Evolutionary conservation across 2,888 invertebrate genomes (phyloP).

Genomic region (Drosophila histrio): DNA sequence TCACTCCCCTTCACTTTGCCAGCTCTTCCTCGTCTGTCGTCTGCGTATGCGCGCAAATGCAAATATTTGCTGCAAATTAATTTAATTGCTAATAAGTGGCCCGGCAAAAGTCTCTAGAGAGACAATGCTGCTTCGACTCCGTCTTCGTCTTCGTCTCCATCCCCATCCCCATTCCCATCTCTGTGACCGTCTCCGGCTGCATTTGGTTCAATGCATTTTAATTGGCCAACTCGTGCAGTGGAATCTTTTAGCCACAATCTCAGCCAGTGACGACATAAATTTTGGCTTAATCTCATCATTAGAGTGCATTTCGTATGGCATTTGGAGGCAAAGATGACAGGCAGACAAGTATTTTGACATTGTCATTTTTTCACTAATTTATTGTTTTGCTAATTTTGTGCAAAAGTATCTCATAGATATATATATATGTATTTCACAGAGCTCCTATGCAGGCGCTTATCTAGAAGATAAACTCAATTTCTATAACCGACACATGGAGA

Average conservation of each 20-base stretch:
- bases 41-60: slow-evolving; percentile 80
- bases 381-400: slow-evolving; percentile 36
- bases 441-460: slow-evolving; percentile 83
- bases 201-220: slow-evolving; percentile 83
- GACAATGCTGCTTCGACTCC: slow-evolving; percentile 53
- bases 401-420: slow-evolving; percentile 15
- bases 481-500: slow-evolving; percentile 81
- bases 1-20: neutral
- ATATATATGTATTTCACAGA: slow-evolving; percentile 62
- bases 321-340: slow-evolving; percentile 59
- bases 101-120: slow-evolving; percentile 1
- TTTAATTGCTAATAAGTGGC: slow-evolving; percentile 83
- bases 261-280: slow-evolving; percentile 54
- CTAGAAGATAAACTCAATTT: slow-evolving; percentile 83
- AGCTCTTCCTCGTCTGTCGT: slow-evolving; percentile 66
- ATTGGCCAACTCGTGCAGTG: slow-evolving; percentile 70
- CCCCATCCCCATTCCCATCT: neutral
- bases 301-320: slow-evolving; percentile 65
- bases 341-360: slow-evolving; percentile 55
- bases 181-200: slow-evolving; percentile 4
- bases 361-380: slow-evolving; percentile 59
- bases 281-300: slow-evolving; percentile 81
- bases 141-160: neutral
- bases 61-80: slow-evolving; percentile 80
- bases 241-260: slow-evolving; percentile 23